Evolutionary conservation across 2,797 vertebrate species (phyloP).

Genomic region (Lagorchestes hirsutus): DNA sequence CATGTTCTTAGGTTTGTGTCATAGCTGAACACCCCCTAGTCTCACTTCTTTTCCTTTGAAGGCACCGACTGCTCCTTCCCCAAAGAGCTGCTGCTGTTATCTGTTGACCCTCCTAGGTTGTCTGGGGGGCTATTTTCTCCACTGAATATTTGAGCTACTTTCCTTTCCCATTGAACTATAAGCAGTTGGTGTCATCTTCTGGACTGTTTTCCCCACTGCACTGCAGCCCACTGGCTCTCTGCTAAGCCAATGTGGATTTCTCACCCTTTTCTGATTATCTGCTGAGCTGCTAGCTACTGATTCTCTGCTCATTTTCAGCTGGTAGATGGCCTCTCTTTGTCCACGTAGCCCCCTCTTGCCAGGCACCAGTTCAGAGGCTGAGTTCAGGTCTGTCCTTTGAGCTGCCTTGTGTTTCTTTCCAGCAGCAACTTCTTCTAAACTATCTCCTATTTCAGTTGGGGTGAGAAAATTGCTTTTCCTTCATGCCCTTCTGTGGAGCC

Average conservation of each 20-base stretch:
- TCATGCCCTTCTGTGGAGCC: neutral
- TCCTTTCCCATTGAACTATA: neutral
- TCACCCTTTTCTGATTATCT: neutral
- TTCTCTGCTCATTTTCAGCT: neutral
- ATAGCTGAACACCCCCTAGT: neutral
- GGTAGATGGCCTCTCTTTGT: neutral
- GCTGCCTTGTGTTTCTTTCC: neutral
- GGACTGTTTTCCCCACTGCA: neutral
- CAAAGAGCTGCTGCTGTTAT: neutral
- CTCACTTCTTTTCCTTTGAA: neutral
- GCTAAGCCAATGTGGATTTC: neutral
- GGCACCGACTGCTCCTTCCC: neutral
- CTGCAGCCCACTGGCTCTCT: neutral
- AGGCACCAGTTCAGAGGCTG: neutral
- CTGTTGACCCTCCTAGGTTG: neutral
- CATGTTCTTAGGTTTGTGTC: neutral
- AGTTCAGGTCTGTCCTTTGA: neutral
- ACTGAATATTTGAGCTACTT: neutral
- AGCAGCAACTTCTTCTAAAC: neutral
- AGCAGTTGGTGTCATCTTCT: neutral
- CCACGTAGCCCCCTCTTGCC: neutral
- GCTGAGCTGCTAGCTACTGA: neutral
- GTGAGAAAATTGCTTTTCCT: neutral
- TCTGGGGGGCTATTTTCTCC: neutral
- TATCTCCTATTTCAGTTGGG: neutral